Percentiles rank a stretch among this genome's conserved stretches.
Conservation (phyloP, 1,140 invertebrate genomes). For the Lepidostoma basale region DNA sequence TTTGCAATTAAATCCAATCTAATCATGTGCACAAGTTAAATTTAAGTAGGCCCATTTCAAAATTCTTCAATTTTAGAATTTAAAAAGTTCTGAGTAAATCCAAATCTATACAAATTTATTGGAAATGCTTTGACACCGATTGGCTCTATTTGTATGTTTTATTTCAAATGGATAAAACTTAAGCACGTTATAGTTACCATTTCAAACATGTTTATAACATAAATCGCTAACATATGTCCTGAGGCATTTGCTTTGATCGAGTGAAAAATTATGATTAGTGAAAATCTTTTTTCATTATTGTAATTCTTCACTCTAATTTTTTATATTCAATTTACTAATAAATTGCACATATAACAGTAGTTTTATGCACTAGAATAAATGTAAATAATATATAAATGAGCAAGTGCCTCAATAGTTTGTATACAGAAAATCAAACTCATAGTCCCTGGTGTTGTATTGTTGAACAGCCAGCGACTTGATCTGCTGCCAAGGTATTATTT, state of each 20-base stretch:
- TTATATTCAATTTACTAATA: too few relatives aligned
- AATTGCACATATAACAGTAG: too few relatives aligned
- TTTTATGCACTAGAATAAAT: too few relatives aligned
- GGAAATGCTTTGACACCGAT: conserved; percentile 23
- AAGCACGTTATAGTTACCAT: neutral
- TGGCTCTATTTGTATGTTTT: conserved; percentile 3
- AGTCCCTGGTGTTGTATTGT: conserved; percentile 48
- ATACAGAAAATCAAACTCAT: conserved; percentile 14
- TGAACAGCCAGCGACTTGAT: conserved; percentile 60
- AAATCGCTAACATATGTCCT: too few relatives aligned
- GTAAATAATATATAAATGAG: conserved; percentile 9
- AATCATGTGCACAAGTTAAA: conserved; percentile 1
- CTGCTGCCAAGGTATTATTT: conserved; percentile 61
- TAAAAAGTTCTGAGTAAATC: conserved; percentile 7
- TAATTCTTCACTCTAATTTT: too few relatives aligned
- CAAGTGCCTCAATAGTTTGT: neutral
- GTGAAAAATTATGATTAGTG: too few relatives aligned
- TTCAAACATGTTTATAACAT: too few relatives aligned
- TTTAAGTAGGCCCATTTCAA: conserved; percentile 5
- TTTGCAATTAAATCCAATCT: neutral
- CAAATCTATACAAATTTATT: conserved; percentile 13
- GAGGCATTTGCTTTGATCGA: too few relatives aligned
- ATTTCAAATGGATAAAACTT: neutral
- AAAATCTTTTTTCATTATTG: too few relatives aligned
- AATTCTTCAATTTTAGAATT: conserved; percentile 10